phyloP scores from a whole-genome alignment of 2,113 vertebrate species.

The Corvus moneduloides region DNA sequence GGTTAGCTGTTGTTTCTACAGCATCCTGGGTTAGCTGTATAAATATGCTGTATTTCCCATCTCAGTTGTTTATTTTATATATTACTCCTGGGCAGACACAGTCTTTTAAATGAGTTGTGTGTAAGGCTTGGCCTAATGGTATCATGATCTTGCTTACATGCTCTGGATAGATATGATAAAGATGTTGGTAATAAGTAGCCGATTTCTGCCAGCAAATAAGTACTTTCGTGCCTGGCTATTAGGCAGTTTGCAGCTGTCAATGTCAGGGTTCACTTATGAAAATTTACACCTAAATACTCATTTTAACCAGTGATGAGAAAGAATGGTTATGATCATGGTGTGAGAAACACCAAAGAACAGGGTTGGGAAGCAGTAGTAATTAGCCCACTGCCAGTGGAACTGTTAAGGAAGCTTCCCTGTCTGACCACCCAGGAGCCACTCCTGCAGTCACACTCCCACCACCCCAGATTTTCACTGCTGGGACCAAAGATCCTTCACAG shows the following conservation, averaged over 20 bases:
- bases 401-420: not conserved
- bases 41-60: not conserved
- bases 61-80: not conserved
- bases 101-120: not conserved
- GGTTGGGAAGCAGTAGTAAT: not conserved
- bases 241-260: not conserved
- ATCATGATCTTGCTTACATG: not conserved
- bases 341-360: not conserved
- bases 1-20: not conserved
- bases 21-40: not conserved
- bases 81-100: not conserved
- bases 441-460: not conserved
- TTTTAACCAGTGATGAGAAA: not conserved
- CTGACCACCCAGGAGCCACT: not conserved
- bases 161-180: not conserved
- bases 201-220: not conserved
- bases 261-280: not conserved
- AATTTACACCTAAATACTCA: not conserved
- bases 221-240: not conserved
- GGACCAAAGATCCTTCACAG: not conserved
- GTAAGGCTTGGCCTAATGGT: not conserved
- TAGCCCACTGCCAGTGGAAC: not conserved
- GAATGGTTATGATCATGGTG: not conserved
- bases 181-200: not conserved
- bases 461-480: not conserved